These are phyloP conservation scores for Odocoileus hemionus DNA, from an alignment of 2,113 vertebrate species.

Conservation along the genomic window DNA sequence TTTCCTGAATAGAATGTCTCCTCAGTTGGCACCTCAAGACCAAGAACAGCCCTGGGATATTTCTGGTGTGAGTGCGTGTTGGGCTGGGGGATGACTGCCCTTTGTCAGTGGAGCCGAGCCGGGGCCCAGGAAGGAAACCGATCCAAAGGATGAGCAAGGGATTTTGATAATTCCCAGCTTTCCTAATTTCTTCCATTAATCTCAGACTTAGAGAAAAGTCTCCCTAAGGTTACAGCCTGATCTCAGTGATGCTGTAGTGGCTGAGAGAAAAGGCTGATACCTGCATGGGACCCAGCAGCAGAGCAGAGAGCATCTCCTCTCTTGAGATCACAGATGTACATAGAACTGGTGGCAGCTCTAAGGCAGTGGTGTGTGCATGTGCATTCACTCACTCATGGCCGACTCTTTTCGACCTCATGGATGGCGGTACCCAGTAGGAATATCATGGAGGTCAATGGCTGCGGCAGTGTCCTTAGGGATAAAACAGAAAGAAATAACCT, in stretches of 20 bases:
- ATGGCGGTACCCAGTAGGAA: neutral
- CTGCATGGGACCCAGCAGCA: neutral
- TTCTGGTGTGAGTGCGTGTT: neutral
- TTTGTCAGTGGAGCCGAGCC: neutral
- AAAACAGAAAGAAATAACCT: neutral
- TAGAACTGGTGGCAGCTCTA: neutral
- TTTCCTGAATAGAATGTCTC: neutral
- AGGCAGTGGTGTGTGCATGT: rapidly evolving
- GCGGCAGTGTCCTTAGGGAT: neutral
- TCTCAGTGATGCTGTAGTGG: neutral
- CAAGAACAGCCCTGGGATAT: neutral
- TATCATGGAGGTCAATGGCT: neutral
- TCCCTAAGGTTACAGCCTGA: neutral
- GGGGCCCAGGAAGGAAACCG: neutral
- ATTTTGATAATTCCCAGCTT: neutral
- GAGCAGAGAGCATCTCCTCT: neutral
- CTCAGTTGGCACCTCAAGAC: neutral
- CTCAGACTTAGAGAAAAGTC: neutral
- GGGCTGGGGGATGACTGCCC: neutral
- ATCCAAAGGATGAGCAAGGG: neutral
- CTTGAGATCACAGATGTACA: neutral
- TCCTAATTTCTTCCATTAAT: neutral
- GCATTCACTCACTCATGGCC: neutral
- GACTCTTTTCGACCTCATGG: neutral
- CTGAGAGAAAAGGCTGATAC: neutral